phyloP scores from a whole-genome alignment of 2,113 vertebrate genomes.

The Cichladusa arquata region DNA sequence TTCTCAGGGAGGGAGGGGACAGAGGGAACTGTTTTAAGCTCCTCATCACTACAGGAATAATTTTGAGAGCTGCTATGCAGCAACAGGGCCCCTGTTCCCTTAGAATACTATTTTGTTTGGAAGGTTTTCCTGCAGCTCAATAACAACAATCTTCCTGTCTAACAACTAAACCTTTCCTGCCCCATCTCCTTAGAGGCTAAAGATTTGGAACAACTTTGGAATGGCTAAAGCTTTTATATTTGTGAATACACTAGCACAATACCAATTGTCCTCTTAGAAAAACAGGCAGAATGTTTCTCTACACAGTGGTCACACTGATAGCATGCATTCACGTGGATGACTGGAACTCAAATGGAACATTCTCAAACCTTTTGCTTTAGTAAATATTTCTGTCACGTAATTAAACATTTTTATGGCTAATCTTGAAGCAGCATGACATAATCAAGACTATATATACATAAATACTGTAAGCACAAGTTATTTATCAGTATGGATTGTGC shows the following conservation, averaged over 20 bases:
- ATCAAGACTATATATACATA: not conserved
- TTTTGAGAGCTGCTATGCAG: not conserved
- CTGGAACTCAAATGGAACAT: not conserved
- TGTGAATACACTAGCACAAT: not conserved
- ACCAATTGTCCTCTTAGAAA: not conserved
- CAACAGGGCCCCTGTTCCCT: not conserved
- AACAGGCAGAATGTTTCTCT: not conserved
- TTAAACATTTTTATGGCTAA: not conserved
- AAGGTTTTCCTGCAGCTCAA: not conserved
- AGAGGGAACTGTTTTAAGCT: not conserved
- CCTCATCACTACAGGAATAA: not conserved
- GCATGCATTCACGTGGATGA: not conserved
- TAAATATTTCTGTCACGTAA: not conserved
- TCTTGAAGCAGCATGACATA: not conserved
- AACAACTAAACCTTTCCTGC: not conserved
- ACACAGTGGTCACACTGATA: not conserved
- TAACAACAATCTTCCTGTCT: not conserved
- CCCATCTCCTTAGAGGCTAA: not conserved
- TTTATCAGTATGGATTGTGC: not conserved
- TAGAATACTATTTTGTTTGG: not conserved
- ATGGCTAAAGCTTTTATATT: not conserved
- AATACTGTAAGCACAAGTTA: not conserved
- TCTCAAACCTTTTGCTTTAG: not conserved
- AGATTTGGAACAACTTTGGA: not conserved
- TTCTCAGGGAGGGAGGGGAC: not conserved